Conservation (phyloP, 2,113 vertebrate species). For the Pseudorasbora parva region DNA sequence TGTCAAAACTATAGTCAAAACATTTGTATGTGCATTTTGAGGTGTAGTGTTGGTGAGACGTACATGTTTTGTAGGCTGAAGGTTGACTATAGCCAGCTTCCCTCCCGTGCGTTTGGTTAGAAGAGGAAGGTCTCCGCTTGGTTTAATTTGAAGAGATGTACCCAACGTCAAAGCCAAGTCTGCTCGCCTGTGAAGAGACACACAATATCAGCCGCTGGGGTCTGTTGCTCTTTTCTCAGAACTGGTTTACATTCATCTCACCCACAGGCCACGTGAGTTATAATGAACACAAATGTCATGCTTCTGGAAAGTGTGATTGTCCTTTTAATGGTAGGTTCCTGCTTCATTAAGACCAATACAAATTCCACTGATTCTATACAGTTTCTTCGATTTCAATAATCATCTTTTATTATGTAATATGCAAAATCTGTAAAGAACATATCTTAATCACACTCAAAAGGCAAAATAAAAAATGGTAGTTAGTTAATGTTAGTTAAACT, state of each 20-base stretch:
- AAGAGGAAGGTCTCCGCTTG: slow-evolving; percentile 91
- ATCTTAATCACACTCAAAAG: too few species aligned
- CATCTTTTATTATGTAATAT: too few species aligned
- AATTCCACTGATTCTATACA: not conserved
- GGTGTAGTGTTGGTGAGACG: slow-evolving; percentile 57
- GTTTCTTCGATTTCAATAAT: too few species aligned
- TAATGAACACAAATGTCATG: not conserved
- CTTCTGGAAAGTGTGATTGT: not conserved
- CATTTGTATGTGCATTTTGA: not conserved
- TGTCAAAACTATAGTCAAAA: too few species aligned
- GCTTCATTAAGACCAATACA: not conserved
- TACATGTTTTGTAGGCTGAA: slow-evolving; percentile 95
- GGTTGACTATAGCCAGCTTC: slow-evolving; percentile 90
- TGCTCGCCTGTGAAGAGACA: slow-evolving; percentile 77
- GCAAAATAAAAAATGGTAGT: too few species aligned
- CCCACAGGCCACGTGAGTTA: not conserved
- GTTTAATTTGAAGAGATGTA: slow-evolving; percentile 96
- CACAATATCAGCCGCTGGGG: not conserved
- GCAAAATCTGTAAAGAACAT: too few species aligned
- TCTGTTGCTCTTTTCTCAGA: not conserved
- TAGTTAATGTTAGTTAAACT: too few species aligned
- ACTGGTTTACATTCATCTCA: too few species aligned
- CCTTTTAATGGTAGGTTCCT: not conserved
- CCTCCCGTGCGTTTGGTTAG: slow-evolving; percentile 94
- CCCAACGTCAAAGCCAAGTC: slow-evolving; percentile 92